These are phyloP conservation scores for Apodemia hepburni DNA, from an alignment of 2,888 invertebrate genomes.

Conservation along the genomic window DNA sequence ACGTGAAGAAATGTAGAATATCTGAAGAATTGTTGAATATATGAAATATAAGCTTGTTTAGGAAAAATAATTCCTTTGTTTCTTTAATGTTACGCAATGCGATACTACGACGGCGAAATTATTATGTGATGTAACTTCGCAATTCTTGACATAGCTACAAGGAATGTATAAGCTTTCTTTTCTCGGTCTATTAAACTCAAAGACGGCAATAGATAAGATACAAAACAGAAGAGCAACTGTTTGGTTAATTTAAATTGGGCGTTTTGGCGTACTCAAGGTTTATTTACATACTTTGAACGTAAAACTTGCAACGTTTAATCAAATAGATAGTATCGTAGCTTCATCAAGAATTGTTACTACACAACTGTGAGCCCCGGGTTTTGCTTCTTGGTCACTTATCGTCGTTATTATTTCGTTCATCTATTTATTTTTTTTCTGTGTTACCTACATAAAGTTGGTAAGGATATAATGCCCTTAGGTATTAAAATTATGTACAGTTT, in stretches of 20 bases:
- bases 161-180: background rate
- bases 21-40: no score
- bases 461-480: no score
- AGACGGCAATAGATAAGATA: constrained; percentile 5
- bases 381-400: no score
- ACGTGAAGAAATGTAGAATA: background rate
- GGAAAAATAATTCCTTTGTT: constrained; percentile 1
- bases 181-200: background rate
- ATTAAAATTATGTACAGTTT: no score
- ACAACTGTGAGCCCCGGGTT: no score
- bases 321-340: no score
- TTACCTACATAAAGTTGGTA: no score
- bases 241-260: background rate
- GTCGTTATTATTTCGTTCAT: no score
- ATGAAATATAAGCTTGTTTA: no score
- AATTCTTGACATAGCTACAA: background rate
- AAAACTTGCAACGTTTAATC: constrained; percentile 16
- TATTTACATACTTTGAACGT: background rate
- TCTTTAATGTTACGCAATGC: constrained; percentile 1
- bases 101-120: background rate
- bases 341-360: no score
- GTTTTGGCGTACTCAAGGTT: background rate
- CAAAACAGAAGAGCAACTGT: background rate
- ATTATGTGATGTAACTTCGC: background rate
- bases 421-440: no score